Percentiles rank a stretch among this genome's conserved stretches.
These are phyloP conservation scores for Spinus pinus DNA, from an alignment of 2,797 vertebrate genomes.

Conservation along the genomic window DNA sequence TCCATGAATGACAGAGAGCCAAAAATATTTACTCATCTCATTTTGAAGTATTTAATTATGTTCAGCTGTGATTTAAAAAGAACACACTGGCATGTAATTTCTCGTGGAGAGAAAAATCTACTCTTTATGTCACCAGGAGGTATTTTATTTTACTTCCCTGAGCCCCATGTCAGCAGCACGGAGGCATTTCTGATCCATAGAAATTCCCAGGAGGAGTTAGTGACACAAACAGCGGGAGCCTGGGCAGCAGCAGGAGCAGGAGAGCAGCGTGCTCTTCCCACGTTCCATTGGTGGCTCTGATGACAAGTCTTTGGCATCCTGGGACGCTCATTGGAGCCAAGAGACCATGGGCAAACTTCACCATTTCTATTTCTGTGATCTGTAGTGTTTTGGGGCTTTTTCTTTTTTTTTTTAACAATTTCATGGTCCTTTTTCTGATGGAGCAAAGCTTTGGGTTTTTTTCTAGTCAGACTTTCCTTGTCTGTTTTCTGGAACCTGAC, in stretches of 20 bases:
- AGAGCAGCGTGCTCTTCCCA: neutral
- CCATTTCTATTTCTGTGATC: neutral
- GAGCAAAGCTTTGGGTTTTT: neutral
- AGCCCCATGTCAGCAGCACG: neutral
- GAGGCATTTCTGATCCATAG: neutral
- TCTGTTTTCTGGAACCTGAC: neutral
- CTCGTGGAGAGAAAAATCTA: neutral
- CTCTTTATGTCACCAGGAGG: neutral
- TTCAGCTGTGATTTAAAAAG: neutral
- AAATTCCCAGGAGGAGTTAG: conserved; percentile 1
- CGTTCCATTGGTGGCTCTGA: neutral
- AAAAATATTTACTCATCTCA: neutral
- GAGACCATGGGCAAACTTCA: neutral
- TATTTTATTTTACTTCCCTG: neutral
- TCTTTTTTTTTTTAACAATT: neutral
- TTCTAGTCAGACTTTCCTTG: neutral
- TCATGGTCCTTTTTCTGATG: neutral
- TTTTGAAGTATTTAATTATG: neutral
- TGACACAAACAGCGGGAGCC: neutral
- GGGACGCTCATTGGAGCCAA: neutral
- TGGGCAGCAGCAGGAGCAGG: neutral
- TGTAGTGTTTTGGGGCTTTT: neutral
- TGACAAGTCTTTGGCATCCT: conserved; percentile 41
- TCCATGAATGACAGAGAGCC: neutral
- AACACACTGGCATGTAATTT: neutral